Evolutionary conservation across 2,888 invertebrate species (phyloP), one percentile per base, ranked within the genome.

Genomic region (Agrypnus murinus): DNA sequence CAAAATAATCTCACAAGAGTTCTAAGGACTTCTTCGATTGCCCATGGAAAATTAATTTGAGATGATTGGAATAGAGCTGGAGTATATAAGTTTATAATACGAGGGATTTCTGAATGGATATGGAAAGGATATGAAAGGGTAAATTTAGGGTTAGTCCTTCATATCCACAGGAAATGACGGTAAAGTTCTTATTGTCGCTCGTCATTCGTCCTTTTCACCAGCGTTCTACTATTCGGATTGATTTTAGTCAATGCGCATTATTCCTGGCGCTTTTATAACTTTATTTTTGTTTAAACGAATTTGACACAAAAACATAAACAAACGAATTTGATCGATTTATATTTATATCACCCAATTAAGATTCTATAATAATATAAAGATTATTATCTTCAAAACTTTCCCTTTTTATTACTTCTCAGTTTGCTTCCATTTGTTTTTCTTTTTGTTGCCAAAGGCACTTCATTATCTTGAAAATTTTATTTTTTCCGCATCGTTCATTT

Each of bases 201-300:
- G 59, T 60, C 59, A 45, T 31, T 50, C 62, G 48, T 12, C 50
- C 48, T 60, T 60, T 34, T 45, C 32, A 45, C 53, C 53, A 53
- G 19, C 53, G 34, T 5, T 34, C 53, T 53, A 50, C 50, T 10
- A 50, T 50, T 55, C 36, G 36, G 45, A 63, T 63, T 63, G 62
- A 63, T 63, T 63, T 63, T 38, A 34, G 19, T 60, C 17, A 63
- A 48, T 63, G 62, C 62, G 62, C 62, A 46, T 60, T 58, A 40
- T 58, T 58, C 58, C n/a, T 58, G 19, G 14, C 59, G 59, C 12
- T n/a, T 60, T 59, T 40, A 59, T 25, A 43, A 25, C 31, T 43
- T 19, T 31, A 45, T 45, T 43, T 45, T 45, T n/a, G 7, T 43
- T 43, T 12, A 34, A 57, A 57, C 9, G 15, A 14, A 10, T 6